Evolutionary conservation across 2,113 vertebrate genomes (phyloP), one percentile per base, ranked within the genome.

Genomic region (Oxygymnocypris stewartii): DNA sequence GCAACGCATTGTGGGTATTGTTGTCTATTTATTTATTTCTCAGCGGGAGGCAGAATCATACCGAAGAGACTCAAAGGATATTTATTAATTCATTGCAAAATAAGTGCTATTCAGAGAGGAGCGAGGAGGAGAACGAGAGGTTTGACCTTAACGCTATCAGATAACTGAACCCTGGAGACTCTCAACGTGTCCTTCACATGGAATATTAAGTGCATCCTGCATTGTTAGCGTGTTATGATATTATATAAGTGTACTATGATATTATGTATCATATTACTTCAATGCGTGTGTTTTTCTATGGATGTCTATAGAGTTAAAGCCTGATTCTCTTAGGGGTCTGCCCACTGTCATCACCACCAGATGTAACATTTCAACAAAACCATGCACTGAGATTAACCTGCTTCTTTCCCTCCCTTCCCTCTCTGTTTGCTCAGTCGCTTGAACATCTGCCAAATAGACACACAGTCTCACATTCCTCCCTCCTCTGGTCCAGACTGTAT

Each of bases 71-170:
- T 74, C 54, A 71, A 74, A 82, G 79, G 54, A 86, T 86, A 74
- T 82, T 86, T 81, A 86, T 63, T 74, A 75, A 86, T 86, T 81
- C 20, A 71, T 79, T 23, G 78, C n/a, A 28, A 81, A 74, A 47
- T 74, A 73, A 75, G 67, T 73, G 63, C n/a, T 16, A 16, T 84
- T 18, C 65, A 51, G 8, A 54, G 47, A 86, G 23, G 35, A 80
- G 63, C 20, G 1, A 51, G 20, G 20, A 28, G 47, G 6, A 31
- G 31, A 83, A 83, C 4, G 2, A 37, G 31, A n/a, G 6, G 16
- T 0, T 49, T 71, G 81, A 51, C 28, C 63, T 3, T 23, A 13
- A 28, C 40, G 2, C 7, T 49, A 23, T 23, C 81, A 83, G 20
- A 74, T 74, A 73, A 73, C 65, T 40, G 28, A 25, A 54, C 47